Evolutionary conservation across 1,140 invertebrate species (phyloP).

Genomic region (Rhagoletis pomonella): DNA sequence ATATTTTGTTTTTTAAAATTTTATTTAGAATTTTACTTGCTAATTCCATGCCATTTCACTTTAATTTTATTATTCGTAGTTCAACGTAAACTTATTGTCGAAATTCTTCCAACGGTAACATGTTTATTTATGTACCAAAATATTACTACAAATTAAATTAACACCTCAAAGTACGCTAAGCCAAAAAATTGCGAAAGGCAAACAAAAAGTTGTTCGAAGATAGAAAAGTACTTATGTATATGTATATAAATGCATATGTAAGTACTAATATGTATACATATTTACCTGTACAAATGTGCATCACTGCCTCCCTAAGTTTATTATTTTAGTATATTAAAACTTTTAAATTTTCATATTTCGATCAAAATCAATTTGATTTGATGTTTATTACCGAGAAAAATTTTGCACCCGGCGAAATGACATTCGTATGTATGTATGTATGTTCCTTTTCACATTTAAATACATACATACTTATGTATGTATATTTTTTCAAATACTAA

Average conservation of each 20-base stretch:
- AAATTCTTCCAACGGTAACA: not conserved
- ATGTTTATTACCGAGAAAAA: not conserved
- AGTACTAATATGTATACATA: too few species aligned
- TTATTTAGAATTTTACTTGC: not conserved
- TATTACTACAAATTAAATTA: constrained; percentile 20
- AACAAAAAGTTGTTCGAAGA: not conserved
- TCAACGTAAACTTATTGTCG: not conserved
- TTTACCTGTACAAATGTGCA: too few species aligned
- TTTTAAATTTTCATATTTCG: not conserved
- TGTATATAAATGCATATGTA: too few species aligned
- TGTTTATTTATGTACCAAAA: constrained; percentile 18
- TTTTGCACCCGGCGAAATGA: not conserved
- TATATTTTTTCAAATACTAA: not conserved
- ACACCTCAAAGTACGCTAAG: constrained; percentile 3
- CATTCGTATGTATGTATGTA: not conserved
- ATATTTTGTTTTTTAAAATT: constrained; percentile 3
- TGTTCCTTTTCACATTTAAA: not conserved
- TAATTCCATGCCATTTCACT: not conserved
- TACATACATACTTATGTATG: not conserved
- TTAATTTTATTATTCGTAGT: not conserved
- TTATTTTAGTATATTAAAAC: not conserved
- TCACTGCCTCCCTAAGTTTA: not conserved
- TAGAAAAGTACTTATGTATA: not conserved
- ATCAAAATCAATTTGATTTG: not conserved
- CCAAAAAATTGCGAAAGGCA: not conserved